A percentile compares a stretch with the other conserved stretches of the same genome.
Conservation (phyloP, 2,797 vertebrate species). For the Coluber constrictor region DNA sequence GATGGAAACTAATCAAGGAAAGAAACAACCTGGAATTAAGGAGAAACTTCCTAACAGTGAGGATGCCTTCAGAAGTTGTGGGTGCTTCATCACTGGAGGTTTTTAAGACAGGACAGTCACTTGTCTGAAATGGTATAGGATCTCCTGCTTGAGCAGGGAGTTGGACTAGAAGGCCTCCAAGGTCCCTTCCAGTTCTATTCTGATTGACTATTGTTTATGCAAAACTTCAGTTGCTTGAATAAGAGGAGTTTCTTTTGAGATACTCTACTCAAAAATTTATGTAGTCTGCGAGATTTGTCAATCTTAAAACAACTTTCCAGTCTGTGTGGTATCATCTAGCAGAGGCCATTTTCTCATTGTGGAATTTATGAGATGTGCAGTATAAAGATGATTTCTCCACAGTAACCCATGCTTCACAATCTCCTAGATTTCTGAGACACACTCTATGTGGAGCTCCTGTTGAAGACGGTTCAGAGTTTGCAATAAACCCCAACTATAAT, state of each 20-base stretch:
- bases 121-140: no score
- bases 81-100: no score
- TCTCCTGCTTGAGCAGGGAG: no score
- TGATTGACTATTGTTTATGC: not conserved
- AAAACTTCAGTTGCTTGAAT: not conserved
- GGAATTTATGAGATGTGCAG: not conserved
- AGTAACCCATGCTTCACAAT: not conserved
- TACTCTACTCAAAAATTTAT: not conserved
- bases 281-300: not conserved
- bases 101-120: no score
- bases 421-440: not conserved
- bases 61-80: no score
- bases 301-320: not conserved
- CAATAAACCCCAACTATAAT: not conserved
- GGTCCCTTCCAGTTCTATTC: no score
- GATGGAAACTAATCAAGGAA: no score
- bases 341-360: not conserved
- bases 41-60: no score
- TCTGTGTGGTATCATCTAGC: not conserved
- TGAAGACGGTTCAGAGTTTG: not conserved
- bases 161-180: no score
- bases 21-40: no score
- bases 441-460: not conserved
- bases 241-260: not conserved
- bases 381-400: not conserved